phyloP scores from a whole-genome alignment of 2,888 invertebrate species.

The Strigamia crassipes region DNA sequence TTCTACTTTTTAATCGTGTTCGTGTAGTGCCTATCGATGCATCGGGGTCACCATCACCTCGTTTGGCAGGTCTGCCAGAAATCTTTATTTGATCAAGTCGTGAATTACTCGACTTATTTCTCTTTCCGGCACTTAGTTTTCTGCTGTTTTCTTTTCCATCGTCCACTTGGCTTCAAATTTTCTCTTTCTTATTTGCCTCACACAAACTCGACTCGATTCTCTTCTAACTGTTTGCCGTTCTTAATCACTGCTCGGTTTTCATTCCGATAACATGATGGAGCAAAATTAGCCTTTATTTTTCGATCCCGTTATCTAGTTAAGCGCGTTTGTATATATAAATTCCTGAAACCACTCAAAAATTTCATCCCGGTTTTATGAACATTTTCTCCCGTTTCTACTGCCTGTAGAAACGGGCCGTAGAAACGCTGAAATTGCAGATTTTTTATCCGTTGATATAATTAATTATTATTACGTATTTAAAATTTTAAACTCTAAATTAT shows the following conservation, averaged over 20 bases:
- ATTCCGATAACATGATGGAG: background rate
- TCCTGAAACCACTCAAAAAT: background rate
- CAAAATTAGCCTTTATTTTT: background rate
- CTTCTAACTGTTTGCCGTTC: constrained; percentile 7
- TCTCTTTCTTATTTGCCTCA: constrained; percentile 16
- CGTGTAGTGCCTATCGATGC: constrained; percentile 8
- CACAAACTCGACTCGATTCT: constrained; percentile 12
- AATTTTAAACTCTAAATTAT: background rate
- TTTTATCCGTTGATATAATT: background rate
- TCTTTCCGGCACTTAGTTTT: constrained; percentile 21
- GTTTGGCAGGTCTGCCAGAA: constrained; percentile 21
- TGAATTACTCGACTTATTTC: constrained; percentile 21
- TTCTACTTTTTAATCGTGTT: constrained; percentile 5
- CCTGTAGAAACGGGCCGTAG: too few species aligned
- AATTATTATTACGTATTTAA: background rate
- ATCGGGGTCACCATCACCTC: constrained; percentile 21
- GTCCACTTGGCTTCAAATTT: constrained; percentile 3
- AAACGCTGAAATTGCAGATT: background rate
- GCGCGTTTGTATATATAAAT: background rate
- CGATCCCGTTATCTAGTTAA: background rate
- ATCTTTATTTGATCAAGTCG: constrained; percentile 21
- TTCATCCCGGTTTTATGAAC: background rate
- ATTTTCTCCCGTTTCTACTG: background rate
- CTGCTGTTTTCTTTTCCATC: constrained; percentile 16
- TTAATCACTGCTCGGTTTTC: background rate